phyloP scores from a whole-genome alignment of 1,140 invertebrate species.

The Papilio xuthus region DNA sequence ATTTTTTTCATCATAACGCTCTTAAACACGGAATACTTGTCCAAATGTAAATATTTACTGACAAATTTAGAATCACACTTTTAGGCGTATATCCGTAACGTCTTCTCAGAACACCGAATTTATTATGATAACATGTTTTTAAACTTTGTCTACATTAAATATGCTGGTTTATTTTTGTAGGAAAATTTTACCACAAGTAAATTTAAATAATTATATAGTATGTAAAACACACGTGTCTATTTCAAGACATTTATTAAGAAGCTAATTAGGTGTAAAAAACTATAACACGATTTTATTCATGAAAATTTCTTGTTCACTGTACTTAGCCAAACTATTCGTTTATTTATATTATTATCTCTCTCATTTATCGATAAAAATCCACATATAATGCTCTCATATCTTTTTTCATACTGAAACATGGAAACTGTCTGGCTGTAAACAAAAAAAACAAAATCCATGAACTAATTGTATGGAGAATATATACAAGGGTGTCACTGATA shows the following conservation, averaged over 20 bases:
- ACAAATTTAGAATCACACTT: background rate
- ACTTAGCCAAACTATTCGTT: background rate
- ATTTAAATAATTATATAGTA: constrained; percentile 13
- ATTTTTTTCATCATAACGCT: constrained; percentile 2
- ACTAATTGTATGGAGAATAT: background rate
- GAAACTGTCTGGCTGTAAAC: no score
- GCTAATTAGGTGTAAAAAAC: background rate
- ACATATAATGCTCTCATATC: no score
- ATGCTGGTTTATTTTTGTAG: constrained; percentile 6
- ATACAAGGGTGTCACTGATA: background rate
- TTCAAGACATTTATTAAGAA: background rate
- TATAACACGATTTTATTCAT: no score
- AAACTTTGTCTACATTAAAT: constrained; percentile 2
- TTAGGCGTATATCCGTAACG: constrained; percentile 25
- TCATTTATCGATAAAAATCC: no score
- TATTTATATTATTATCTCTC: background rate
- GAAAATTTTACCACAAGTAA: background rate
- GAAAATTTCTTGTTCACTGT: no score
- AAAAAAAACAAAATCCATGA: no score
- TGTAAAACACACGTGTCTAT: background rate
- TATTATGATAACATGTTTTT: constrained; percentile 23
- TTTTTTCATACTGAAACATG: no score
- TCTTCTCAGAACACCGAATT: constrained; percentile 24
- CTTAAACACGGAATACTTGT: background rate
- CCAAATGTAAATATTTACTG: constrained; percentile 25